Percentiles rank a stretch among this genome's conserved stretches.
These are phyloP conservation scores for Holothuria glaberrima DNA, from an alignment of 35 echinoderm and acorn worm genomes.

Conservation along the genomic window DNA sequence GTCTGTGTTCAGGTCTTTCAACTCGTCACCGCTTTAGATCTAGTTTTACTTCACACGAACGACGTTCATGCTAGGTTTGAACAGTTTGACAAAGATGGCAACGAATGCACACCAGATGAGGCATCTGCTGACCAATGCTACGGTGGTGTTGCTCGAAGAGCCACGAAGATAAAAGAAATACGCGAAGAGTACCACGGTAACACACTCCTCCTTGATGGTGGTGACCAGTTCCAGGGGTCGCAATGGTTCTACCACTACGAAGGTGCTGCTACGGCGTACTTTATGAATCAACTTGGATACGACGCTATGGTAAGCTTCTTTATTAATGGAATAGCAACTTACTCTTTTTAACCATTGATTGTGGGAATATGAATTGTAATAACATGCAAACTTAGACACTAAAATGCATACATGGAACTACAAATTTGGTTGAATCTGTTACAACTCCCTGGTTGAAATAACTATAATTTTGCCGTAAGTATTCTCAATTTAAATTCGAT, in stretches of 20 bases:
- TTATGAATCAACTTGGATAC: constrained; percentile 70
- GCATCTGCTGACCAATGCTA: constrained; percentile 32
- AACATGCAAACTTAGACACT: too few relatives aligned
- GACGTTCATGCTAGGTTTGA: constrained; percentile 62
- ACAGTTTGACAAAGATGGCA: constrained; percentile 52
- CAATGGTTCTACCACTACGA: constrained; percentile 67
- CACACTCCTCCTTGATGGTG: constrained; percentile 51
- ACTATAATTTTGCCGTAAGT: too few relatives aligned
- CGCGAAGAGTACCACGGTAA: not conserved
- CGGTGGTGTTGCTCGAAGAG: constrained; percentile 59
- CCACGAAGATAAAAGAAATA: constrained; percentile 41
- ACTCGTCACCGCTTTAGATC: not conserved
- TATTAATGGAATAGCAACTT: too few relatives aligned
- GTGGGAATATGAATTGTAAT: too few relatives aligned
- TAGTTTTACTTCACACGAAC: constrained; percentile 61
- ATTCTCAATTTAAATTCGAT: too few relatives aligned
- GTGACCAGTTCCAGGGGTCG: constrained; percentile 67
- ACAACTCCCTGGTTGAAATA: too few relatives aligned
- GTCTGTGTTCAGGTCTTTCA: not conserved
- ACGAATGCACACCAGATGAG: constrained; percentile 30
- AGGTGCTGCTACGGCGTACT: constrained; percentile 47
- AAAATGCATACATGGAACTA: too few relatives aligned
- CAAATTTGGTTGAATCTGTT: too few relatives aligned
- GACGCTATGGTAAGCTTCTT: constrained; percentile 53
- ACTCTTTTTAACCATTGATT: too few relatives aligned